These are phyloP conservation scores for Cheilosia impressa DNA, from an alignment of 2,888 invertebrate species.

Conservation along the genomic window DNA sequence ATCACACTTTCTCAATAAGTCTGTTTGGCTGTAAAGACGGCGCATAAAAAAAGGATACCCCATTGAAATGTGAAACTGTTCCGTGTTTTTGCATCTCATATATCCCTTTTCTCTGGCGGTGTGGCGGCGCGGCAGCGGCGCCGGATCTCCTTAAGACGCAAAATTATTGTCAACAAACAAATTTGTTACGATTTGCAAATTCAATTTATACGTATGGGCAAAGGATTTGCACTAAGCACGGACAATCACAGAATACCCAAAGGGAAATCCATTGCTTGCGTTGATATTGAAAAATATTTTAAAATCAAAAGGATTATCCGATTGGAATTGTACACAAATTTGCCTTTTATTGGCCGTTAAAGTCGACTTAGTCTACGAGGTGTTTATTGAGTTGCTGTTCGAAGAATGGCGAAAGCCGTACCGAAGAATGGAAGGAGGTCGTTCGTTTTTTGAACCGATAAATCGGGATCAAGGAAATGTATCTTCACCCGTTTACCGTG, in stretches of 20 bases:
- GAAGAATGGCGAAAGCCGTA: conserved; percentile 9
- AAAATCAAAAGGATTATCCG: conserved; percentile 71
- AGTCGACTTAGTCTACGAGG: conserved; percentile 67
- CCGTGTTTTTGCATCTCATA: conserved; percentile 17
- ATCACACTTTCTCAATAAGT: conserved; percentile 16
- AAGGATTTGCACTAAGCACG: conserved; percentile 42
- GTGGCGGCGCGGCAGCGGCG: background rate
- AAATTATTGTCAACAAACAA: conserved; percentile 65
- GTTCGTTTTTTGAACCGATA: conserved; percentile 34
- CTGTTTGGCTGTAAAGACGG: background rate
- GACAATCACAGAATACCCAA: conserved; percentile 19
- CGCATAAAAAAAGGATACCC: conserved; percentile 7
- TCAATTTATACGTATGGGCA: conserved; percentile 56
- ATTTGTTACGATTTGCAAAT: conserved; percentile 66
- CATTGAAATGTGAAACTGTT: conserved; percentile 18
- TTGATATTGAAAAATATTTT: conserved; percentile 67
- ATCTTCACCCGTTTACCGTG: conserved; percentile 21
- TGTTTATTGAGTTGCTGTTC: conserved; percentile 57
- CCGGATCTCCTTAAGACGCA: conserved; percentile 30
- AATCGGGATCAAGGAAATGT: conserved; percentile 58
- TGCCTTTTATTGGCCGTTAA: conserved; percentile 67
- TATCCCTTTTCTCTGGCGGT: conserved; percentile 20
- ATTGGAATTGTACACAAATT: conserved; percentile 64
- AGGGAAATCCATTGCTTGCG: conserved; percentile 25
- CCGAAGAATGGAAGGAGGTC: conserved; percentile 10